Evolutionary conservation across 1,140 invertebrate species (phyloP), one percentile per base, ranked within the genome.

Genomic region (Bicyclus anynana): DNA sequence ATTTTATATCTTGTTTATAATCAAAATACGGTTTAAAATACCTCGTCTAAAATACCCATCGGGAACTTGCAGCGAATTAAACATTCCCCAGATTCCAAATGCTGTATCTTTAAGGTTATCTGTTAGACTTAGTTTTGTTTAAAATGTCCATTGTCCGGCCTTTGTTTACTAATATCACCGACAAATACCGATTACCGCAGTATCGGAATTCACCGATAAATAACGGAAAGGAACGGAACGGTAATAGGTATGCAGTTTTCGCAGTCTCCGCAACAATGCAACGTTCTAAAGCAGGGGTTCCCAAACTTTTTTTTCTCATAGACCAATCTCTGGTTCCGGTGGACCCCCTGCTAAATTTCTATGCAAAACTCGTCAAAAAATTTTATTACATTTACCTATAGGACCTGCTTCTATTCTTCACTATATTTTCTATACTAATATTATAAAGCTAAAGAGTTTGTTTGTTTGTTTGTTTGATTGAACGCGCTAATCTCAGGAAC

Each of bases 1-100:
- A 59, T 59, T 59, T 46, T 52, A 26, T 26, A 59, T 48, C 33
- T 59, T 59, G 23, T 33, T n/a, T 18, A 3, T 10, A 33, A 40
- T 5, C 1, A 17, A 12, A 21, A 20, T 59, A 59, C 20, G 16
- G 50, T 53, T 27, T 12, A 52, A 33, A 38, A 40, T 40, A 7
- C 12, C n/a, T 33, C 1, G 29, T 33, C n/a, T 2, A n/a, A 1
- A 12, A n/a, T n/a, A 33, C 4, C 29, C n/a, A 33, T 33, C 29
- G 29, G 29, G 29, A 33, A 16, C 37, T 40, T 40, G 44, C 13
- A 18, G 51, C 23, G 38, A 53, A 33, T 53, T 44, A 29, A 4
- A 26, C 35, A 52, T 40, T 40, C 50, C 50, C 29, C 20, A 38
- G 33, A 38, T 14, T 40, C 37, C 17, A 17, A 40, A 5, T 10